These are phyloP conservation scores for Mustela lutreola DNA, from an alignment of 2,113 vertebrate species.

Conservation along the genomic window DNA sequence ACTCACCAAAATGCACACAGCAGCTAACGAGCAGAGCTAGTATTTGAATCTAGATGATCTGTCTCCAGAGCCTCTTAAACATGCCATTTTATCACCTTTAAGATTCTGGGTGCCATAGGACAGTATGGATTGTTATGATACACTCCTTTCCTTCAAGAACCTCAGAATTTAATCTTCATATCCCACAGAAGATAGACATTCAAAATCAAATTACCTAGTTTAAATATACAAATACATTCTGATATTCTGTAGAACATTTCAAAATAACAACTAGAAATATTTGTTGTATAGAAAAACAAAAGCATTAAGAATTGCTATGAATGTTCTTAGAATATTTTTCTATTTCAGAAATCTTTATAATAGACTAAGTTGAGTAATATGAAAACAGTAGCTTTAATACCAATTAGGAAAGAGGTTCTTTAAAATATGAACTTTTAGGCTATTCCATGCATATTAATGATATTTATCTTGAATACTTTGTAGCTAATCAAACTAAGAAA, in stretches of 20 bases:
- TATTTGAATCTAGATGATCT: constrained; percentile 33
- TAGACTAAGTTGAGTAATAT: constrained; percentile 36
- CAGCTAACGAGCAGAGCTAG: constrained; percentile 61
- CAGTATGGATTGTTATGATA: background rate
- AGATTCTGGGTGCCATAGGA: background rate
- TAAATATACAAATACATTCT: constrained; percentile 53
- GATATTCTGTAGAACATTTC: constrained; percentile 30
- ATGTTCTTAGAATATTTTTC: constrained; percentile 34
- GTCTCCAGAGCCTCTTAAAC: background rate
- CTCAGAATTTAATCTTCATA: background rate
- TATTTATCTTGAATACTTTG: constrained; percentile 48
- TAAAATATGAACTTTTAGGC: constrained; percentile 30
- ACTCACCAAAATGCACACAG: constrained; percentile 54
- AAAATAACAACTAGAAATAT: constrained; percentile 40
- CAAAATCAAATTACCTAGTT: constrained; percentile 39
- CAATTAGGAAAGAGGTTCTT: constrained; percentile 29
- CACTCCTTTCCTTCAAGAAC: background rate
- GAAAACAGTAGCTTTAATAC: constrained; percentile 34
- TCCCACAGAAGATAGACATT: background rate
- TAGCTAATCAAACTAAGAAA: constrained; percentile 64
- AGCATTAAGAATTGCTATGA: constrained; percentile 18
- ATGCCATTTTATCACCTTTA: background rate
- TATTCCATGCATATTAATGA: constrained; percentile 31
- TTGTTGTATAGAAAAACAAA: constrained; percentile 35
- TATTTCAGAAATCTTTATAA: constrained; percentile 9